These are phyloP conservation scores for Cosmopolites sordidus DNA, from an alignment of 2,888 invertebrate species.

Conservation along the genomic window DNA sequence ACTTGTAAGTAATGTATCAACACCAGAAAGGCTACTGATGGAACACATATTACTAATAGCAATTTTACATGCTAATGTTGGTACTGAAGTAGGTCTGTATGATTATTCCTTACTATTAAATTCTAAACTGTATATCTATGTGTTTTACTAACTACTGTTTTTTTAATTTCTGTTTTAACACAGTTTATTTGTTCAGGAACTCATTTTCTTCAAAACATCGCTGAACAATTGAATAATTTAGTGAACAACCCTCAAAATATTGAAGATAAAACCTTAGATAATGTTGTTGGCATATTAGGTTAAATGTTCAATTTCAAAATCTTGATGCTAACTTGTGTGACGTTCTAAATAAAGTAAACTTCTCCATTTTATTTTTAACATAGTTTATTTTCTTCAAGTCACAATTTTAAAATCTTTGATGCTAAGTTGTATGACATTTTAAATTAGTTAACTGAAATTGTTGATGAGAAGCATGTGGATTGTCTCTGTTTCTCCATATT, in stretches of 20 bases:
- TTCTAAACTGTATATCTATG: no score
- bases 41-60: conserved; percentile 82
- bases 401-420: not conserved
- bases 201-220: conserved; percentile 73
- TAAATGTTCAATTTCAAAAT: conserved; percentile 89
- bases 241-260: conserved; percentile 42
- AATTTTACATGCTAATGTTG: conserved; percentile 84
- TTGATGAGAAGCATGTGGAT: not conserved
- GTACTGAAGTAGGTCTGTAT: conserved; percentile 77
- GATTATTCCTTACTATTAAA: no score
- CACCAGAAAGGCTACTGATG: conserved; percentile 72
- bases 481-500: no score
- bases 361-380: no score
- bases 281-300: conserved; percentile 69
- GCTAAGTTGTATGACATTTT: not conserved
- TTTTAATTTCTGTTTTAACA: no score
- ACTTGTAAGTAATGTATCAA: conserved; percentile 56
- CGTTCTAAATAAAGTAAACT: no score
- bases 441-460: not conserved
- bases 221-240: conserved; percentile 51
- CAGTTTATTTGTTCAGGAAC: no score
- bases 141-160: no score
- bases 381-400: no score
- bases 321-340: conserved; percentile 76
- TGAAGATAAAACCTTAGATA: conserved; percentile 78